Conservation (phyloP, 2,113 vertebrate species). For the Tychaedon coryphoeus region DNA sequence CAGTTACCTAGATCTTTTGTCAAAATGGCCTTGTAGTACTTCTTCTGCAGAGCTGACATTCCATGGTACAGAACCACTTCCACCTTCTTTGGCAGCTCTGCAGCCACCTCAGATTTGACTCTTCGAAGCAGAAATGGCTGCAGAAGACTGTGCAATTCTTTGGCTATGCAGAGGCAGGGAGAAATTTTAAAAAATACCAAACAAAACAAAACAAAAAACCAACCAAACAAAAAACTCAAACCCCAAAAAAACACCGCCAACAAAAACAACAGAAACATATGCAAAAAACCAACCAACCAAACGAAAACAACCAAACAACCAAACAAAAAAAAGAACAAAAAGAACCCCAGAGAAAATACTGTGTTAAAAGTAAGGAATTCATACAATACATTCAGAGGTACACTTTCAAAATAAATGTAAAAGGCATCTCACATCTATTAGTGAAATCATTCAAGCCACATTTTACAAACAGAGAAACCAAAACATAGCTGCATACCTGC, state of each 20-base stretch:
- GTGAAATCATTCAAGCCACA: background rate
- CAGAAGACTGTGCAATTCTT: slow-evolving; percentile 83
- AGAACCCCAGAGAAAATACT: background rate
- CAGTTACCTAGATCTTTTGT: slow-evolving; percentile 85
- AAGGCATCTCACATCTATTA: background rate
- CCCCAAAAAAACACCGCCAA: background rate
- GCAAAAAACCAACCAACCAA: too few relatives aligned
- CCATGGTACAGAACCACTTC: slow-evolving; percentile 91
- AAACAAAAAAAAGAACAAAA: too few relatives aligned
- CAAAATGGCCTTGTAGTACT: slow-evolving; percentile 88
- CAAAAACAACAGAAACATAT: too few relatives aligned
- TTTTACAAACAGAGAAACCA: background rate
- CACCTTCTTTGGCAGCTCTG: slow-evolving; percentile 85
- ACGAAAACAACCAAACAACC: background rate
- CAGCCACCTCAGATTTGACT: slow-evolving; percentile 86
- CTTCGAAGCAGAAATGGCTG: slow-evolving; percentile 90
- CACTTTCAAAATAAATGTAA: background rate
- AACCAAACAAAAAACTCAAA: background rate
- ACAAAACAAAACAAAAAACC: background rate
- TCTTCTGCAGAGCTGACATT: slow-evolving; percentile 89
- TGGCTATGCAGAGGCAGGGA: slow-evolving; percentile 60
- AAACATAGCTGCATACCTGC: background rate
- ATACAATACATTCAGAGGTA: background rate
- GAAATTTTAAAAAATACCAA: background rate
- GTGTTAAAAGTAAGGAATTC: background rate